Evolutionary conservation across 2,888 invertebrate species (phyloP).

Genomic region (Eledone cirrhosa): DNA sequence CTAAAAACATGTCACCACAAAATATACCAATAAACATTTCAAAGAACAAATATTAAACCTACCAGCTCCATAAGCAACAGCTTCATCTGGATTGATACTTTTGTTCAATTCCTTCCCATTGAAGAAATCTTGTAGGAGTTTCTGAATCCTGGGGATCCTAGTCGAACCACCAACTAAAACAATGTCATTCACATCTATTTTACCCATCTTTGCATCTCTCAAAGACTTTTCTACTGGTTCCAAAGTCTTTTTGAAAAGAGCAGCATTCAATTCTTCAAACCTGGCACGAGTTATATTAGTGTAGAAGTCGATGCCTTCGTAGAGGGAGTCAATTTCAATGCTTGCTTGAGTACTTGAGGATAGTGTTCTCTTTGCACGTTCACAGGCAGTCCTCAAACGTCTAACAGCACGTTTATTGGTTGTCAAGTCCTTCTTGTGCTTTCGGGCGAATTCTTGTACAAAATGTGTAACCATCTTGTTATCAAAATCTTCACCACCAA

Average conservation of each 20-base stretch:
- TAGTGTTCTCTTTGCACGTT: slow-evolving; percentile 74
- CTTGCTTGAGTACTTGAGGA: slow-evolving; percentile 70
- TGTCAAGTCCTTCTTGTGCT: slow-evolving; percentile 66
- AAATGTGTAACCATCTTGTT: slow-evolving; percentile 67
- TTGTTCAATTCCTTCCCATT: slow-evolving; percentile 67
- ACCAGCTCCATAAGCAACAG: slow-evolving; percentile 66
- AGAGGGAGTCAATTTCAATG: slow-evolving; percentile 94
- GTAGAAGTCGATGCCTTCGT: slow-evolving; percentile 95
- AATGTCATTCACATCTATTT: slow-evolving; percentile 80
- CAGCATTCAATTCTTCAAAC: slow-evolving; percentile 96
- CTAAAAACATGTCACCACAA: no score
- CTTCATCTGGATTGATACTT: slow-evolving; percentile 68
- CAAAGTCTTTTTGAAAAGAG: slow-evolving; percentile 94
- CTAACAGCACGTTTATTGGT: slow-evolving; percentile 88
- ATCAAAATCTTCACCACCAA: slow-evolving; percentile 85
- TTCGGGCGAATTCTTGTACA: slow-evolving; percentile 65
- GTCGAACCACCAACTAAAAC: slow-evolving; percentile 89
- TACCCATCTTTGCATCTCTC: slow-evolving; percentile 85
- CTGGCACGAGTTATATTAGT: slow-evolving; percentile 92
- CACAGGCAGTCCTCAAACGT: slow-evolving; percentile 90
- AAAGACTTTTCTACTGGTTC: slow-evolving; percentile 96
- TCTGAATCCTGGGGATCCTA: slow-evolving; percentile 97
- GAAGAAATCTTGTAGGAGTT: slow-evolving; percentile 79
- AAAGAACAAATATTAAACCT: slow-evolving; percentile 27
- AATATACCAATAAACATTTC: neutral